These are phyloP conservation scores for Tinea pellionella DNA, from an alignment of 2,888 invertebrate species.

Conservation along the genomic window DNA sequence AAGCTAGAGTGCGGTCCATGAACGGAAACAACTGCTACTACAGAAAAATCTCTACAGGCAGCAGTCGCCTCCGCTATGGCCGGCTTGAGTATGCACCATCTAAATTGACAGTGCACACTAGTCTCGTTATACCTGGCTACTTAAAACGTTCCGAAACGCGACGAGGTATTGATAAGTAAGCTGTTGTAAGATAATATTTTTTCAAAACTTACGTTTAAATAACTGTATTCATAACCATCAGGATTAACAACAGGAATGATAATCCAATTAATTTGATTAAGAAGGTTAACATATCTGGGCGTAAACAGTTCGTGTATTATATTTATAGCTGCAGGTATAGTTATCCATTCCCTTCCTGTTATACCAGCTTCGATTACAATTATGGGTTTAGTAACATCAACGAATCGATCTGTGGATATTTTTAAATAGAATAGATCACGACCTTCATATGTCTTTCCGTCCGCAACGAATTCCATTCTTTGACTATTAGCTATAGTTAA, in stretches of 20 bases:
- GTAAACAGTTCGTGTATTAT: conserved; percentile 70
- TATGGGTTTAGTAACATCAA: conserved; percentile 45
- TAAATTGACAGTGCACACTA: no score
- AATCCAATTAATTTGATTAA: conserved; percentile 73
- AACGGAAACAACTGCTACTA: no score
- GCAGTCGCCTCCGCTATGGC: no score
- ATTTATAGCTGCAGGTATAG: conserved; percentile 73
- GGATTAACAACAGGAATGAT: conserved; percentile 78
- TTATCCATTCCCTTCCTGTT: conserved; percentile 79
- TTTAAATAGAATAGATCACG: conserved; percentile 54
- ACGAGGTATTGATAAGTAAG: no score
- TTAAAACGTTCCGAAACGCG: no score
- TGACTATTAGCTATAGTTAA: conserved; percentile 26
- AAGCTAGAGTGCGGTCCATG: no score
- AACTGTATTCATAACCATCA: conserved; percentile 78
- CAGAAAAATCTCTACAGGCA: no score
- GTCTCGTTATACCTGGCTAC: no score
- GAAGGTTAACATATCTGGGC: conserved; percentile 42
- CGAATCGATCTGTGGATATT: conserved; percentile 44
- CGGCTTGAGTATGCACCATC: no score
- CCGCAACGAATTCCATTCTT: conserved; percentile 32
- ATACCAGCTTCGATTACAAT: conserved; percentile 72
- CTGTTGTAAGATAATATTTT: no score
- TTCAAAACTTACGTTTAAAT: conserved; percentile 52
- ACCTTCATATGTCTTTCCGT: conserved; percentile 33